Base-by-base conservation (phyloP, 2,888 invertebrate species). In the Chrysina gloriosa region DNA sequence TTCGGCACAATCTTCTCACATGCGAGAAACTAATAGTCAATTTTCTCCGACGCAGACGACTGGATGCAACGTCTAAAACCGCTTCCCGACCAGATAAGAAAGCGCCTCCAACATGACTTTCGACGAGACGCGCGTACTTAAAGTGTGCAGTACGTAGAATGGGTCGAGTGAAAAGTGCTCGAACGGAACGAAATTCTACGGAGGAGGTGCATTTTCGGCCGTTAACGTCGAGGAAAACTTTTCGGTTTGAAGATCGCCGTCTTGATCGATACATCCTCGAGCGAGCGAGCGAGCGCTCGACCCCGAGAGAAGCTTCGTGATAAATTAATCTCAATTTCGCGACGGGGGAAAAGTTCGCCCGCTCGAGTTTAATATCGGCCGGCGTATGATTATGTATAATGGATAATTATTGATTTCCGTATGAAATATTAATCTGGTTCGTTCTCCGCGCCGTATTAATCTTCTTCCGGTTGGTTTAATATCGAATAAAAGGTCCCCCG, bases 381-480 rank as follows among this genome's bases (percentile, higher is more conserved):
- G 36, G 36, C n/a, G n/a, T 36, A 36, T 36, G 36, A 36, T 36
- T 36, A 36, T 36, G 36, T 36, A 36, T 36, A 36, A 36, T 36
- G 36, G 36, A n/a, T 36, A 36, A 36, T 36, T 36, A 36, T 36
- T 36, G 36, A 36, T 36, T 36, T 36, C 36, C n/a, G 2, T n/a
- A 14, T 36, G 36, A 36, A 36, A 11, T 36, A 36, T 36, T 36
- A 36, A 36, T 36, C 36, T 14, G n/a, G 36, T 36, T 36, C 11
- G n/a, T 5, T 11, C 36, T 36, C 11, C 36, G n/a, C 36, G 36
- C 14, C 14, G 9, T 36, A 36, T 36, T 36, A 36, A 36, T 36
- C 36, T 36, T 36, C 36, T 36, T 36, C 11, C 36, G 36, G 36
- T n/a, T n/a, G 36, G 11, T 36, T 36, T 36, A 36, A 36, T 11